A percentile compares a stretch with the other conserved stretches of the same genome.
These are phyloP conservation scores for Ophioderma brevispina DNA, from an alignment of 35 echinoderm and acorn worm species.

Conservation along the genomic window DNA sequence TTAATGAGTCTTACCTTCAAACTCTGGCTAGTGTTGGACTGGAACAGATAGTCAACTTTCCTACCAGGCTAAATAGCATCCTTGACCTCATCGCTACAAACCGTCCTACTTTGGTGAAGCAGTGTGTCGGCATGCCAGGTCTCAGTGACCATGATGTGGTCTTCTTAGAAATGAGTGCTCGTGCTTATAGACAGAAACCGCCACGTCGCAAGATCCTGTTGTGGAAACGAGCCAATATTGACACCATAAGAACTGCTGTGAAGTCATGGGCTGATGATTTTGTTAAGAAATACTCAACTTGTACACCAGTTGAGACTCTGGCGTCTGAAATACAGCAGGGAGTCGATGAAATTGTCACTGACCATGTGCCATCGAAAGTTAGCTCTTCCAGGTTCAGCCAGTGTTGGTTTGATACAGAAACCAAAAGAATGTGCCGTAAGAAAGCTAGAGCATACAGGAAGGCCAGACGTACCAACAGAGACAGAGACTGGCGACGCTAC, in stretches of 20 bases:
- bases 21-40: background rate
- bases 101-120: background rate
- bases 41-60: slow-evolving; percentile 4
- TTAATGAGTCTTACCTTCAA: background rate
- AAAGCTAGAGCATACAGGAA: too few species aligned
- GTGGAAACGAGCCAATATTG: background rate
- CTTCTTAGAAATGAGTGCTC: background rate
- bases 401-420: too few species aligned
- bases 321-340: too few species aligned
- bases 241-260: background rate
- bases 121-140: background rate
- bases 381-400: too few species aligned
- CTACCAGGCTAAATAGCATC: background rate
- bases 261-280: background rate
- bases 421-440: too few species aligned
- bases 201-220: background rate
- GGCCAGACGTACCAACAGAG: too few species aligned
- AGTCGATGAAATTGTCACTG: too few species aligned
- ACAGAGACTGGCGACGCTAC: too few species aligned
- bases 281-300: background rate
- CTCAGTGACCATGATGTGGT: slow-evolving; percentile 14
- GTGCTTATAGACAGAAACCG: background rate
- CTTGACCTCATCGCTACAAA: slow-evolving; percentile 16
- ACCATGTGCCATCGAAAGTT: too few species aligned
- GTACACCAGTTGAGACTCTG: background rate